Evolutionary conservation across 2,888 invertebrate species (phyloP).

Genomic region (Euphydryas editha): DNA sequence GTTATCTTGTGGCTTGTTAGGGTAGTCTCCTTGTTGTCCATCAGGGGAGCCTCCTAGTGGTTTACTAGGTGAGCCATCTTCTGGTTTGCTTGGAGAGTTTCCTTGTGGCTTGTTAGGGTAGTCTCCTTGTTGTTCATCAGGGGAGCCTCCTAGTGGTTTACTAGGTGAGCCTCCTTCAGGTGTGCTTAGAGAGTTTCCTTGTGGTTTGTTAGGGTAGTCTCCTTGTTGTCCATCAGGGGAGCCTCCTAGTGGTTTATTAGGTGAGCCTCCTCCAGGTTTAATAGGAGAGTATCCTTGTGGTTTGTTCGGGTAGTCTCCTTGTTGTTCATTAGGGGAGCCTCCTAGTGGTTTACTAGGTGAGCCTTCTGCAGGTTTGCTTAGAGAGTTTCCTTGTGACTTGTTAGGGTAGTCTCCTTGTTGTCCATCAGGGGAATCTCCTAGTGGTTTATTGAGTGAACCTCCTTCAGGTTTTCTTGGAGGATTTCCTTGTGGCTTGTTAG

Average conservation of each 20-base stretch:
- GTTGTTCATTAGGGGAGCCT: background rate
- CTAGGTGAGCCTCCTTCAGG: too few relatives aligned
- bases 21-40: background rate
- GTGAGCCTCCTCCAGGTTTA: too few relatives aligned
- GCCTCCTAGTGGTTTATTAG: background rate
- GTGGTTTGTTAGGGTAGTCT: too few relatives aligned
- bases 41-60: background rate
- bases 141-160: too few relatives aligned
- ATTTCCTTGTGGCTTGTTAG: background rate
- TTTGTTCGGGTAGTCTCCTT: background rate
- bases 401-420: background rate
- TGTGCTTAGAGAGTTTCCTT: too few relatives aligned
- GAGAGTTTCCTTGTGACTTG: too few relatives aligned
- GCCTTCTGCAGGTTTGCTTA: too few relatives aligned
- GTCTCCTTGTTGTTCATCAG: too few relatives aligned
- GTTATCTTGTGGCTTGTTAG: too few relatives aligned
- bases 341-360: background rate
- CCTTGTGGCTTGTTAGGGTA: too few relatives aligned
- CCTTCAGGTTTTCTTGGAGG: background rate
- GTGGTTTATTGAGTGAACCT: background rate
- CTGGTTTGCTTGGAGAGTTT: too few relatives aligned
- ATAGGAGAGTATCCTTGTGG: conserved; percentile 4
- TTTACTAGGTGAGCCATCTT: background rate
- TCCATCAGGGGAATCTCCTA: background rate
- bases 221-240: background rate